Base-by-base conservation (phyloP, 2,113 vertebrate genomes). In the Orcinus orca region DNA sequence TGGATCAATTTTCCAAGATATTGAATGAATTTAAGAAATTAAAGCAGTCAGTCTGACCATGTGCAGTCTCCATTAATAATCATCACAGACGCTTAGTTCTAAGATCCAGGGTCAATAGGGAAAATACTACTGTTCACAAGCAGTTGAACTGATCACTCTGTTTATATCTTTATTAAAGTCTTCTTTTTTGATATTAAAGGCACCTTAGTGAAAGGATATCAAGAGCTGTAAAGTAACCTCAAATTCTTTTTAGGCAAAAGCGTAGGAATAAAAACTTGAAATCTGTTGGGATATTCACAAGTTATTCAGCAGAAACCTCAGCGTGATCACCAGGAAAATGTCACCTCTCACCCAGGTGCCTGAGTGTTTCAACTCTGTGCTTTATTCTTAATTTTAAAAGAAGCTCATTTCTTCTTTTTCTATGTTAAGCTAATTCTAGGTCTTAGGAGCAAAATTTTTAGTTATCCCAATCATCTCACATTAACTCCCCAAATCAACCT, bases 241-340 rank as follows among this genome's bases (percentile, higher is more conserved):
- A 80, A 84, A 60, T 80, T 86, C 12, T 62, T 90, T 70, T 96
- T 44, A 76, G 90, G 86, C 4, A 36, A 93, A 86, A 89, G 25
- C 9, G 11, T 20, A 73, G 65, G 50, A 65, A 96, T 53, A 65
- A 85, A 36, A 58, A 74, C 41, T 71, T 84, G 38, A 92, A 96
- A 71, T 38, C 36, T 60, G 17, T 23, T 89, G 38, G 17, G 20
- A 8, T 76, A 90, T 4, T 74, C 29, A 29, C 26, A 85, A 36
- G 23, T 55, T 65, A 70, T n/a, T 94, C 36, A 47, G 38, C n/a
- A 87, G 44, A 79, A 41, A 7, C 25, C 31, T n/a, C 18, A 11
- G 31, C 44, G 2, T 6, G 44, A 33, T 12, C 2, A 3, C 2
- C 14, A 17, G 21, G 90, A 60, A 87, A 86, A 44, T 31, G 15